Evolutionary conservation across 1,140 invertebrate species (phyloP), one percentile per base, ranked within the genome.

Genomic region (Doryteuthis pealeii): DNA sequence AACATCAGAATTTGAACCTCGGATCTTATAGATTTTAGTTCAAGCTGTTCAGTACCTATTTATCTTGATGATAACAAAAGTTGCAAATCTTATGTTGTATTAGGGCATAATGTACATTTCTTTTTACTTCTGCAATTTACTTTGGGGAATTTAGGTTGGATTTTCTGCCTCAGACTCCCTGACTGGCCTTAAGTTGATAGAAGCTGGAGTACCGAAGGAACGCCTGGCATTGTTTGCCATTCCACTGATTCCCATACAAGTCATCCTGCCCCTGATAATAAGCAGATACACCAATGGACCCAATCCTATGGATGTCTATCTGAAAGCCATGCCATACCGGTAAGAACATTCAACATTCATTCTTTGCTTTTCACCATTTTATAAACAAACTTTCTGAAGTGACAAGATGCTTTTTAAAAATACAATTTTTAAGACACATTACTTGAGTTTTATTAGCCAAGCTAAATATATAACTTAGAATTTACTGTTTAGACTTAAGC

Each of bases 101-200:
- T n/a, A n/a, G n/a, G n/a, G n/a, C n/a, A n/a, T n/a, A n/a, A n/a
- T n/a, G n/a, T n/a, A 62, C 18, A 28, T 22, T 28, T 62, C 6
- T 62, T 62, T 62, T 30, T 28, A 15, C 54, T 28, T 62, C 5
- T 62, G 18, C 10, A 2, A n/a, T 6, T 62, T 22, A 28, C 65
- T n/a, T 26, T 69, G 74, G 70, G 66, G 67, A 68, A 67, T 89
- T 90, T 80, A 97, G 95, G 92, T 98, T 79, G 96, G 95, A 26
- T 99, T 99, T 90, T 93, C 95, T 71, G 95, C 97, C n/a, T 93
- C 94, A 77, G 98, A 99, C 90, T 92, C 94, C 35, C 94, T 99
- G 0, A 97, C 97, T 28, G 93, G 93, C 40, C 90, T 99, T 70
- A 99, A 99, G 89, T 88, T 99, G 30, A 93, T 98, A 10, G 97